A percentile compares a stretch with the other conserved stretches of the same genome.
Evolutionary conservation across 2,888 invertebrate species (phyloP).

Genomic region (Papilio protenor): DNA sequence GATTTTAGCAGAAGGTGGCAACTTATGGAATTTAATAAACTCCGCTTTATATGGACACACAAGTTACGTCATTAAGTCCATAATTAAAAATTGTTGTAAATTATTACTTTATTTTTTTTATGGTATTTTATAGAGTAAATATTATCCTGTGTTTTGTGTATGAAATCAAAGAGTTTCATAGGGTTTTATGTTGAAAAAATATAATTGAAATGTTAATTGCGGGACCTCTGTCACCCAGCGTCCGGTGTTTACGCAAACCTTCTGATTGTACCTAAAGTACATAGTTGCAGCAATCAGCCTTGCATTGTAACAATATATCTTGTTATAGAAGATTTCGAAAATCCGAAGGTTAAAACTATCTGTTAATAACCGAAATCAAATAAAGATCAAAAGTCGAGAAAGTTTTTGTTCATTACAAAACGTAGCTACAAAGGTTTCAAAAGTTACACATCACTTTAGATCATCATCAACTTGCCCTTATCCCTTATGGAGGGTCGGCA

Average conservation of each 20-base stretch:
- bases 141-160: too few species aligned
- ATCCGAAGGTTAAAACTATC: not conserved
- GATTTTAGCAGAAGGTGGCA: conserved; percentile 23
- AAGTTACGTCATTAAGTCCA: conserved; percentile 11
- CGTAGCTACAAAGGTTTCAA: too few species aligned
- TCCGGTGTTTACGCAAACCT: conserved; percentile 25
- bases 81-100: too few species aligned
- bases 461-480: too few species aligned
- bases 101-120: too few species aligned
- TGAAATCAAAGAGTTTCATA: conserved; percentile 3
- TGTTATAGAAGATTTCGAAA: conserved; percentile 22
- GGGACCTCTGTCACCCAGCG: conserved; percentile 54
- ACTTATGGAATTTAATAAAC: conserved; percentile 22
- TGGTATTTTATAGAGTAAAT: too few species aligned
- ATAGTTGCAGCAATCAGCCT: conserved; percentile 39
- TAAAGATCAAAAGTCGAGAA: not conserved
- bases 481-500: too few species aligned
- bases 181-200: conserved; percentile 18
- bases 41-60: not conserved
- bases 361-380: not conserved
- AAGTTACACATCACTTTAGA: too few species aligned
- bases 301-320: conserved; percentile 9
- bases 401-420: not conserved
- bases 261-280: conserved; percentile 19
- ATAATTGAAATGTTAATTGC: conserved; percentile 60